Base-by-base conservation (phyloP, 2,113 vertebrate genomes). In the Columba janthina region DNA sequence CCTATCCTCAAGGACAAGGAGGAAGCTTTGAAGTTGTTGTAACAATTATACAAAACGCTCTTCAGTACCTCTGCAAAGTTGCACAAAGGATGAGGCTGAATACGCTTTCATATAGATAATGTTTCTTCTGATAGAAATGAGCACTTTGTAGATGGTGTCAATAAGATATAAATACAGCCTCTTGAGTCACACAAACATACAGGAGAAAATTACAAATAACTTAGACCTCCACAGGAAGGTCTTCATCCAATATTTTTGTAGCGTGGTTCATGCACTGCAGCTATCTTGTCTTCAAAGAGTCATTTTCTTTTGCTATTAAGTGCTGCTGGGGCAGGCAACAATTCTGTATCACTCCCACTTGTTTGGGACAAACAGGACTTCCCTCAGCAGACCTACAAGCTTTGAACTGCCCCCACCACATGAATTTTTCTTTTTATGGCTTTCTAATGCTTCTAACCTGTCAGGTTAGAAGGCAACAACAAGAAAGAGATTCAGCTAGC, bases 261-360 rank as follows among this genome's bases (percentile, higher is more conserved):
- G 17, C 12, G 44, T 24, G 20, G 46, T 40, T 84, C 64, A 73
- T 84, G 54, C 60, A 56, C 25, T 66, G 48, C 69, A 89, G 40
- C 8, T 28, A 84, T 42, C 22, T 74, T 74, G 74, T 34, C 51
- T 74, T 60, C 20, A 25, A 80, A 75, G 24, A 80, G 29, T 76
- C 0, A 58, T 80, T 88, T 90, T 77, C 72, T 77, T 91, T 61
- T 36, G 28, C 32, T 84, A 2, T 64, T 77, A 70, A 62, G 67
- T 86, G 60, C 42, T 5, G 0, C 1, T 0, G 9, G 2, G 7
- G 2, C 22, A 75, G 7, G 1, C 2, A 0, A 18, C 9, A 77
- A 58, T 64, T 90, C 4, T 1, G 56, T 56, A 10, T 42, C 60
- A 25, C 48, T 83, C 22, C 46, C 1, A 0, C 19, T 42, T 84